These are phyloP conservation scores for Caradrina kadenii DNA, from an alignment of 2,888 invertebrate species.

Conservation along the genomic window DNA sequence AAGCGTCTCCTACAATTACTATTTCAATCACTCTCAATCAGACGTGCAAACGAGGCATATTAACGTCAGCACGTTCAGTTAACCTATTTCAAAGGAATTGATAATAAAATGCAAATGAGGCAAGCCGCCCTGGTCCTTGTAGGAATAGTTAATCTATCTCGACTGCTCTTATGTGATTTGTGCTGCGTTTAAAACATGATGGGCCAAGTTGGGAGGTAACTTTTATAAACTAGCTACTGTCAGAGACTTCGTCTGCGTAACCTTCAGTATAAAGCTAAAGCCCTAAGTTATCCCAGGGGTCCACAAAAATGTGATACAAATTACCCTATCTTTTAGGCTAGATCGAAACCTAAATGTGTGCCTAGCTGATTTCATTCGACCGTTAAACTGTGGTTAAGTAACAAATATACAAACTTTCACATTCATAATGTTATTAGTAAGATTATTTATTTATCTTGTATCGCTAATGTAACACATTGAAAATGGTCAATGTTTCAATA, in stretches of 20 bases:
- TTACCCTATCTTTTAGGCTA: no score
- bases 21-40: neutral
- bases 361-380: no score
- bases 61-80: constrained; percentile 20
- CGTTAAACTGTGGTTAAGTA: no score
- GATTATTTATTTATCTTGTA: neutral
- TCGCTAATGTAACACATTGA: neutral
- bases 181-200: neutral
- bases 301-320: no score
- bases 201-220: neutral
- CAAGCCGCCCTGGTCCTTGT: neutral
- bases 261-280: no score
- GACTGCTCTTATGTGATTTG: neutral
- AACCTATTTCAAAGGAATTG: constrained; percentile 36
- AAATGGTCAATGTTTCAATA: neutral
- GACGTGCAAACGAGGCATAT: constrained; percentile 24
- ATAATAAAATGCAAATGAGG: constrained; percentile 41
- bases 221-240: no score
- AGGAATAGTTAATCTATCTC: constrained; percentile 1
- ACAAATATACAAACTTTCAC: neutral
- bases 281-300: no score
- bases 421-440: neutral
- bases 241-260: no score
- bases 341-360: no score
- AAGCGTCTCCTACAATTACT: constrained; percentile 1